Base-by-base conservation (phyloP, 2,797 vertebrate genomes). In the Cichlasoma orientale region DNA sequence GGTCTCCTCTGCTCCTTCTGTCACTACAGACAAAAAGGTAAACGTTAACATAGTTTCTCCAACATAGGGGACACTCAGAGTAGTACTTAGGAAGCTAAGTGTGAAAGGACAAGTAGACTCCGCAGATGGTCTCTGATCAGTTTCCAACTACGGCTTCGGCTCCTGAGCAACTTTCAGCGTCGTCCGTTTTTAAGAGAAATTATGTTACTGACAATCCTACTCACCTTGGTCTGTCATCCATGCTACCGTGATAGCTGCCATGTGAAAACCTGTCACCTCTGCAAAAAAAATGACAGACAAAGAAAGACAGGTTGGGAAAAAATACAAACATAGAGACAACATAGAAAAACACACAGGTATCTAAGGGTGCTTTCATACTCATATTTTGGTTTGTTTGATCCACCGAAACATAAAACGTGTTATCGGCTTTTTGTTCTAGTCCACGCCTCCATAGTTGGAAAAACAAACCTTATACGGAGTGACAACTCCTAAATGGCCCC, bases 1-100 rank as follows among this genome's bases (percentile, higher is more conserved):
- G 97, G 63, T 99, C 98, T 91, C 96, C 97, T 93, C 98, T 92
- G 85, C 97, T 96, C 91, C 98, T 95, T 90, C 98, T 95, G 92
- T 99, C 97, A 56, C 97, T 96, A 38, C 61, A 84, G 78, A 84
- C 69, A 90, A 75, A 66, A 77, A 80, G 3, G 5, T 52, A 55
- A 5, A 50, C 18, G 61, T 90, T 85, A 80, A 52, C 47, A 72
- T 8, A 41, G 70, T 56, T 80, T 63, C 21, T n/a, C 38, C 25
- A 68, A n/a, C 25, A 13, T 8, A 19, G 53, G 71, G 8, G 29
- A 69, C 41, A 69, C 4, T 56, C 11, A 27, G 41, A 68, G 29
- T 66, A 69, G 59, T 47, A 80, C 78, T 84, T 70, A 19, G 47
- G 16, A 7, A 50, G 7, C 7, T 19, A 16, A 50, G 6, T 29